Conservation (phyloP, 2,113 vertebrate species). For the Melanerpes formicivorus region DNA sequence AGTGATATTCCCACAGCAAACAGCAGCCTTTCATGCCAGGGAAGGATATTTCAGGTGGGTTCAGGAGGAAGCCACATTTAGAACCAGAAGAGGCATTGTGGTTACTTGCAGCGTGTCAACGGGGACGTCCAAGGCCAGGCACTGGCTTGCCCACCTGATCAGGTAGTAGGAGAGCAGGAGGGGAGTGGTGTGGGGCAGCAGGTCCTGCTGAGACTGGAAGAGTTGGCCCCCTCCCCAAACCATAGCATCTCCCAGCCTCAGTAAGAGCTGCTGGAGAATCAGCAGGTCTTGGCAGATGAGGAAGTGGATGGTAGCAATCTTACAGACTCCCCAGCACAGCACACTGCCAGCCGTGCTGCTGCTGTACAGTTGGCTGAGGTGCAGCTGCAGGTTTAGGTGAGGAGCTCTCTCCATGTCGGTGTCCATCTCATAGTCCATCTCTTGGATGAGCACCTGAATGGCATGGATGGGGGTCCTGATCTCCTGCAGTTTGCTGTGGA, state of each 20-base stretch:
- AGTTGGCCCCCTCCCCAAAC: slow-evolving; percentile 83
- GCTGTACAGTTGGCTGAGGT: slow-evolving; percentile 88
- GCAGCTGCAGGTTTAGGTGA: slow-evolving; percentile 78
- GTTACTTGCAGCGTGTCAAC: slow-evolving; percentile 88
- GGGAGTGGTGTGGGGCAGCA: slow-evolving; percentile 88
- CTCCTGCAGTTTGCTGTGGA: slow-evolving; percentile 92
- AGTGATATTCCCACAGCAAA: background rate
- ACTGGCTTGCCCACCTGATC: slow-evolving; percentile 86
- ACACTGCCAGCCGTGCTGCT: slow-evolving; percentile 74
- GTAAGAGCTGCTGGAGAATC: slow-evolving; percentile 89
- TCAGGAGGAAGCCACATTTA: background rate
- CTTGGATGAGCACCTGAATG: slow-evolving; percentile 85
- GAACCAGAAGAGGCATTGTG: background rate
- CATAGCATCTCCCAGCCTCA: slow-evolving; percentile 83
- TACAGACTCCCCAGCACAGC: slow-evolving; percentile 83
- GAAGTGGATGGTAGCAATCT: slow-evolving; percentile 83
- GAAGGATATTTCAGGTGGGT: background rate
- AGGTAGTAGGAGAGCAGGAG: slow-evolving; percentile 90
- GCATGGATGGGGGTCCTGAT: slow-evolving; percentile 84
- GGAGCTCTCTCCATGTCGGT: slow-evolving; percentile 82
- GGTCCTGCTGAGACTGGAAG: slow-evolving; percentile 91
- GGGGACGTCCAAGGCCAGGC: slow-evolving; percentile 83
- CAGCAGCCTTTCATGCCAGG: background rate
- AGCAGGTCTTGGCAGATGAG: slow-evolving; percentile 91
- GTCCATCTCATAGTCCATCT: slow-evolving; percentile 93